Evolutionary conservation across 2,797 vertebrate genomes (phyloP).

Genomic region (Peromyscus attwateri): DNA sequence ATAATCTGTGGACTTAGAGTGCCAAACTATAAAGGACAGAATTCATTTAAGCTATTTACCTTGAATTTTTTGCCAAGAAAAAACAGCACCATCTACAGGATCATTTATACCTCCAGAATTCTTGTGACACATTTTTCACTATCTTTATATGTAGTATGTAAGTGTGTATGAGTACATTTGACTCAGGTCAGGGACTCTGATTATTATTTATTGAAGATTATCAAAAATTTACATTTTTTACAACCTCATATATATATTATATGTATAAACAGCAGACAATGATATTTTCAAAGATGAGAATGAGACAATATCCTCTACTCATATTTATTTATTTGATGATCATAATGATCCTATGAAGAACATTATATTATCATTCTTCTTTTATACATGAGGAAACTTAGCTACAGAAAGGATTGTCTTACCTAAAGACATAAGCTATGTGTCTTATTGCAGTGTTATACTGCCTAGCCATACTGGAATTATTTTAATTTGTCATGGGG

Average conservation of each 20-base stretch:
- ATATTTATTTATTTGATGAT: neutral
- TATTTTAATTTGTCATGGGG: neutral
- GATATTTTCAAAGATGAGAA: neutral
- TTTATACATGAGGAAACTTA: neutral
- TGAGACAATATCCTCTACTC: neutral
- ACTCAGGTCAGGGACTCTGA: neutral
- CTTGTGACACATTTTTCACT: neutral
- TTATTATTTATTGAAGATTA: slow-evolving; percentile 23
- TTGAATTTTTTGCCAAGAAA: neutral
- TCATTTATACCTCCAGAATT: neutral
- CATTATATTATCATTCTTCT: neutral
- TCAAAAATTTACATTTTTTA: neutral
- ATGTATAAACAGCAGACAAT: neutral
- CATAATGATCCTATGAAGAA: neutral
- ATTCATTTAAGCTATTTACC: neutral
- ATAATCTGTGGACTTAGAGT: neutral
- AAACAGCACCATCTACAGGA: neutral
- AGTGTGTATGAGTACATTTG: neutral
- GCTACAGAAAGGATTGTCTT: slow-evolving; percentile 9
- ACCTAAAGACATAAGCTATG: neutral
- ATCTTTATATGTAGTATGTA: neutral
- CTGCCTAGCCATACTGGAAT: neutral
- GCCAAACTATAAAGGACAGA: neutral
- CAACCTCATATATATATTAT: neutral
- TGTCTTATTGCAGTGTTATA: neutral